Evolutionary conservation across 1,140 invertebrate species (phyloP), one percentile per base, ranked within the genome.

Genomic region (Penaeus chinensis): DNA sequence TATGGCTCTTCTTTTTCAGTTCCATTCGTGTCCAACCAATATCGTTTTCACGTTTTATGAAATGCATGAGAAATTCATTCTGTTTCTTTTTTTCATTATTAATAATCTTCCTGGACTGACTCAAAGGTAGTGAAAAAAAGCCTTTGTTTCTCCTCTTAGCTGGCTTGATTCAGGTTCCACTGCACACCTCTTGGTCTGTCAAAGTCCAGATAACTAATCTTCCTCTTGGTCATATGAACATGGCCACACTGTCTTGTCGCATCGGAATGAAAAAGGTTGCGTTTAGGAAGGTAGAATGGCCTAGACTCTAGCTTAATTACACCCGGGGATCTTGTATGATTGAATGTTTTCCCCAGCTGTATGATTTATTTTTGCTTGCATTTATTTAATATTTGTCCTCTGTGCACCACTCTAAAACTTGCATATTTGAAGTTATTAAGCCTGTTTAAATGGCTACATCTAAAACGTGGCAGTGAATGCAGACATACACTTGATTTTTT

Each of bases 221-320:
- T 87, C 79, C 80, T 63, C 66, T 76, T 79, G 79, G 85, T 82
- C 85, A 82, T 61, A 74, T 87, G 79, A 87, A 87, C 85, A 69
- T 66, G 84, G 80, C 86, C 79, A 82, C 86, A 87, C 65, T 87
- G 76, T 82, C 86, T 87, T 87, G 80, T 82, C 79, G 86, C 86
- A 82, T 87, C 71, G 71, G 86, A 87, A 87, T 87, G 86, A 87
- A 63, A 61, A 62, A 87, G 82, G 86, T 80, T 82, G 86, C 82
- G 86, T 87, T 87, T 87, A 87, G 86, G 86, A 82, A 87, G 86
- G 85, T 87, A 82, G 86, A 87, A 79, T 87, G 86, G 82, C 82
- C 81, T 86, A 78, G 84, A 86, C 84, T 86, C 84, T 86, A 63
- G 74, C 78, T 84, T 74, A 61, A 84, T 84, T 74, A 84, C 82